Evolutionary conservation across 2,797 vertebrate genomes (phyloP).

Genomic region (Microhierax caerulescens): DNA sequence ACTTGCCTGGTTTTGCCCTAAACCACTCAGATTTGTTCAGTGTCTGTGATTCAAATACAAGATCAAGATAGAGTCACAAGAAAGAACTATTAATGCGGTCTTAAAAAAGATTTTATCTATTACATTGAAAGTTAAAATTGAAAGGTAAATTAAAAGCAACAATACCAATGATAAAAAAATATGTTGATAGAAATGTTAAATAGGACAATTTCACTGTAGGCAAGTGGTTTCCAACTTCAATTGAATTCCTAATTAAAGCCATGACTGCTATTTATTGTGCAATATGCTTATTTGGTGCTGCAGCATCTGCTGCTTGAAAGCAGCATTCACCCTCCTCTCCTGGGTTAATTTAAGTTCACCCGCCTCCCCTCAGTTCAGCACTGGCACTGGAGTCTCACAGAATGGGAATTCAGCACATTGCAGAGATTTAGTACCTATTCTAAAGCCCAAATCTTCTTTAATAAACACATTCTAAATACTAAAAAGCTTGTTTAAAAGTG

Average conservation of each 20-base stretch:
- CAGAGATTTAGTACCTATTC: conserved; percentile 37
- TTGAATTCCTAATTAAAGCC: conserved; percentile 77
- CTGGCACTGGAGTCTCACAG: conserved; percentile 34
- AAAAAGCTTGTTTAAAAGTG: not conserved
- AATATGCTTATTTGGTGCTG: conserved; percentile 74
- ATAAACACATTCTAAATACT: not conserved
- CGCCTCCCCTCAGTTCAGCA: conserved; percentile 53
- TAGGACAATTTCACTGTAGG: conserved; percentile 76
- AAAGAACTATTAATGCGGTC: not conserved
- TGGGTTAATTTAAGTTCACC: conserved; percentile 71
- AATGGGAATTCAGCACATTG: conserved; percentile 51
- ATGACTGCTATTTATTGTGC: conserved; percentile 77
- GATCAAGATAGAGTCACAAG: not conserved
- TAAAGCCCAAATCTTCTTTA: conserved; percentile 16
- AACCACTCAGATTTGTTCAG: not conserved
- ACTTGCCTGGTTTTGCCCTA: not conserved
- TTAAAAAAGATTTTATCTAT: conserved; percentile 46
- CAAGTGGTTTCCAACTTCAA: conserved; percentile 73
- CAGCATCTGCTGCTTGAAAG: conserved; percentile 69
- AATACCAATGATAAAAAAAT: conserved; percentile 69
- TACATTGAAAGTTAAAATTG: conserved; percentile 48
- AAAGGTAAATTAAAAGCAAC: conserved; percentile 69
- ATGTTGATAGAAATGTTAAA: conserved; percentile 74
- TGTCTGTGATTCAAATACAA: not conserved
- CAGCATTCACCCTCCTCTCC: conserved; percentile 67